phyloP scores from a whole-genome alignment of 2,797 vertebrate genomes.

The Manis javanica region DNA sequence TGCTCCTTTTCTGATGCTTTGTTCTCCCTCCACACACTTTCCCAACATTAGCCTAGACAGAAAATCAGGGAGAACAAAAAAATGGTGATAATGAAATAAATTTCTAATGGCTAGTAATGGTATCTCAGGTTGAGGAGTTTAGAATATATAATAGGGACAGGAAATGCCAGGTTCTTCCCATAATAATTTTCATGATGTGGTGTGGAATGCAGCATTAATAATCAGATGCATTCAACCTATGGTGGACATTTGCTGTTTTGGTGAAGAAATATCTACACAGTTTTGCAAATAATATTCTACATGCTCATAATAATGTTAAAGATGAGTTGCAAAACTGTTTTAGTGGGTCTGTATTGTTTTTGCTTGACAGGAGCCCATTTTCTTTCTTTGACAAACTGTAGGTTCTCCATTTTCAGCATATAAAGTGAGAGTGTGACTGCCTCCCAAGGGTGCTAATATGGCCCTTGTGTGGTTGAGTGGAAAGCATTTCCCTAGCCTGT shows the following conservation, averaged over 20 bases:
- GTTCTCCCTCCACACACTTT: not conserved
- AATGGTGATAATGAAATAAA: not conserved
- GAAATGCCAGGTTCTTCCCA: not conserved
- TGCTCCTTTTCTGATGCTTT: not conserved
- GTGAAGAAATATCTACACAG: not conserved
- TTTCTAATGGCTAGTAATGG: not conserved
- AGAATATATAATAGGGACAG: not conserved
- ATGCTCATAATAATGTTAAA: not conserved
- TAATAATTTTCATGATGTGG: not conserved
- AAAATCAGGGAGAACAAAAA: not conserved
- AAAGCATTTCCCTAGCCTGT: not conserved
- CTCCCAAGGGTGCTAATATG: not conserved
- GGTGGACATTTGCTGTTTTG: not conserved
- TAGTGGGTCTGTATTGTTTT: not conserved
- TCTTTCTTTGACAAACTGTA: not conserved
- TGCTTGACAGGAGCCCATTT: not conserved
- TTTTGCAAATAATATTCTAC: not conserved
- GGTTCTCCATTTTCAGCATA: not conserved
- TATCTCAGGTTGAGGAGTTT: not conserved
- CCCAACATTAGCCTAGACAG: not conserved
- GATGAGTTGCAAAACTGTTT: not conserved
- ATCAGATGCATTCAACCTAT: not conserved
- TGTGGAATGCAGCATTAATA: not conserved
- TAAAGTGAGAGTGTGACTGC: not conserved
- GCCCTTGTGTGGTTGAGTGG: rapidly evolving